These are phyloP conservation scores for Tipula lateralis DNA, from an alignment of 2,888 invertebrate genomes.

Conservation along the genomic window DNA sequence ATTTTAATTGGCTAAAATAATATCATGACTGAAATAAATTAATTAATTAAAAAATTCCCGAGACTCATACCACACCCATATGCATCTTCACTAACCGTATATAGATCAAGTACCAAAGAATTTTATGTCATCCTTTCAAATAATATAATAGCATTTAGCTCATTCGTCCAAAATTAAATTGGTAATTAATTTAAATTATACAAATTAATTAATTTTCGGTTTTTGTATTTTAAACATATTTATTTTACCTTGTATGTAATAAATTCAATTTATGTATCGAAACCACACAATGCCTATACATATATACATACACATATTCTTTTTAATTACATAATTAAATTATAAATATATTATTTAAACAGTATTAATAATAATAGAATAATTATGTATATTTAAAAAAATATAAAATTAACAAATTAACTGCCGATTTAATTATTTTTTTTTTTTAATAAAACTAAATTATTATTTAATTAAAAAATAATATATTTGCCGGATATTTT, in stretches of 20 bases:
- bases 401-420: not conserved
- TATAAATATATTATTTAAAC: constrained; percentile 1
- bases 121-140: not conserved
- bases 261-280: not conserved
- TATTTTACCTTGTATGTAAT: not conserved
- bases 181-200: not conserved
- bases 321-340: not conserved
- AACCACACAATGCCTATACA: not conserved
- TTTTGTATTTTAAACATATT: no score
- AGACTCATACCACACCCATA: not conserved
- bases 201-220: not conserved
- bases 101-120: constrained; percentile 7
- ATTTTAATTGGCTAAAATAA: not conserved
- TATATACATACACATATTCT: no score
- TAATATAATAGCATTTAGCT: not conserved
- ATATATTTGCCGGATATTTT: not conserved
- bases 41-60: not conserved
- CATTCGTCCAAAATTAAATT: not conserved
- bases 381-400: not conserved
- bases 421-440: not conserved
- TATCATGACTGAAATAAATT: not conserved
- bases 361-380: not conserved
- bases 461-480: not conserved
- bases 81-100: not conserved
- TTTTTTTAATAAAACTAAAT: not conserved